Evolutionary conservation across 64 coral and sea anemone species (phyloP).

Genomic region (Actinia tenebrosa): DNA sequence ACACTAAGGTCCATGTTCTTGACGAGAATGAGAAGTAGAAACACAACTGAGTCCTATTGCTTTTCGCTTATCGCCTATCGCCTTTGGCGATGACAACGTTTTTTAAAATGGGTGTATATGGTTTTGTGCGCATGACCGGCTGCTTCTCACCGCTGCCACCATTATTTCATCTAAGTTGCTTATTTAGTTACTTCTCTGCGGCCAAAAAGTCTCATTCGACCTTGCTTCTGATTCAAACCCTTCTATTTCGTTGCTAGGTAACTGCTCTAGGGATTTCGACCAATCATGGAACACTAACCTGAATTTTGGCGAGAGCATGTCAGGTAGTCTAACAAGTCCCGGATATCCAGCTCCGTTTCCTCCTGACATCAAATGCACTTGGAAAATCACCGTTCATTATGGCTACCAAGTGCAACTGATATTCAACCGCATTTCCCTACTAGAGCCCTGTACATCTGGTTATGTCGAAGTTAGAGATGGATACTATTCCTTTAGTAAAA

Average conservation of each 20-base stretch:
- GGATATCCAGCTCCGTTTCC: slow-evolving; percentile 4
- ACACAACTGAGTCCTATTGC: too few species aligned
- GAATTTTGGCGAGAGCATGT: background rate
- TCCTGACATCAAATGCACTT: background rate
- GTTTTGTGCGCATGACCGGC: too few species aligned
- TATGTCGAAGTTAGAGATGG: slow-evolving; percentile 13
- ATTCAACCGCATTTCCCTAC: background rate
- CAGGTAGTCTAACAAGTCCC: slow-evolving; percentile 4
- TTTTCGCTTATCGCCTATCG: too few species aligned
- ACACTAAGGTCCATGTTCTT: too few species aligned
- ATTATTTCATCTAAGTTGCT: too few species aligned
- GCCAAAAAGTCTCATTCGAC: too few species aligned
- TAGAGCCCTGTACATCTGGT: background rate
- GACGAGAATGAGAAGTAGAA: too few species aligned
- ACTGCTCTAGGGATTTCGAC: slow-evolving; percentile 26
- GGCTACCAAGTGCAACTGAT: background rate
- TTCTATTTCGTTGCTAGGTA: slow-evolving; percentile 9
- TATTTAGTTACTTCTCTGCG: too few species aligned
- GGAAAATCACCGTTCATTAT: slow-evolving; percentile 13
- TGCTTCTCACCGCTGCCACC: too few species aligned
- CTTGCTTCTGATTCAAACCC: background rate
- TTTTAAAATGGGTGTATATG: too few species aligned
- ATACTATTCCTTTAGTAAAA: background rate
- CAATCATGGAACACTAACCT: slow-evolving; percentile 12
- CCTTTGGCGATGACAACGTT: too few species aligned